Percentiles rank a stretch among this genome's conserved stretches.
phyloP scores from a whole-genome alignment of 2,113 vertebrate species.

The Hyla sarda region DNA sequence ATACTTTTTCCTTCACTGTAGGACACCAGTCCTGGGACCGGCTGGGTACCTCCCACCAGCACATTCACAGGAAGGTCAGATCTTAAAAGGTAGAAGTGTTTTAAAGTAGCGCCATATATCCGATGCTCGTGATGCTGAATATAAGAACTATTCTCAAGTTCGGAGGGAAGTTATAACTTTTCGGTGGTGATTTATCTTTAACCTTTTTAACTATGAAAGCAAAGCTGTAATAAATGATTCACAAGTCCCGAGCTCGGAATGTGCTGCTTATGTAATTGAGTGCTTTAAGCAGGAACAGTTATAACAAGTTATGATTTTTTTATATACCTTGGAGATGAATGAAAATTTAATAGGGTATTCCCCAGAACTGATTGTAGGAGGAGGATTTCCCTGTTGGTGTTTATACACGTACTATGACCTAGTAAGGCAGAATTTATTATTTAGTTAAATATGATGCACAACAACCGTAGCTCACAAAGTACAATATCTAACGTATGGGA shows the following conservation, averaged over 20 bases:
- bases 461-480: background rate
- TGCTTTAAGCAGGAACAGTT: slow-evolving; percentile 43
- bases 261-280: slow-evolving; percentile 49
- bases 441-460: slow-evolving; percentile 7
- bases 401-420: slow-evolving; percentile 48
- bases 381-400: slow-evolving; percentile 43
- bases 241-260: slow-evolving; percentile 20
- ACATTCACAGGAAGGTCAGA: too few relatives aligned
- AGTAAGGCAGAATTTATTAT: slow-evolving; percentile 32
- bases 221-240: slow-evolving; percentile 40
- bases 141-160: background rate
- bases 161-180: background rate
- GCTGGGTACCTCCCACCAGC: too few relatives aligned
- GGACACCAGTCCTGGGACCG: too few relatives aligned
- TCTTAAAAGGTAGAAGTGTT: too few relatives aligned
- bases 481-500: background rate
- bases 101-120: too few relatives aligned
- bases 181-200: background rate
- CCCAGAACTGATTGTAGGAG: slow-evolving; percentile 22
- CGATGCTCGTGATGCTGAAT: too few relatives aligned
- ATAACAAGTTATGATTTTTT: slow-evolving; percentile 55
- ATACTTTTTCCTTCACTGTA: too few relatives aligned
- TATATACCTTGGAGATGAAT: slow-evolving; percentile 47
- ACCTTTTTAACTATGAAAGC: slow-evolving; percentile 11
- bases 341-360: slow-evolving; percentile 53